Conservation (phyloP, 2,797 vertebrate species). For the Ispidina picta region DNA sequence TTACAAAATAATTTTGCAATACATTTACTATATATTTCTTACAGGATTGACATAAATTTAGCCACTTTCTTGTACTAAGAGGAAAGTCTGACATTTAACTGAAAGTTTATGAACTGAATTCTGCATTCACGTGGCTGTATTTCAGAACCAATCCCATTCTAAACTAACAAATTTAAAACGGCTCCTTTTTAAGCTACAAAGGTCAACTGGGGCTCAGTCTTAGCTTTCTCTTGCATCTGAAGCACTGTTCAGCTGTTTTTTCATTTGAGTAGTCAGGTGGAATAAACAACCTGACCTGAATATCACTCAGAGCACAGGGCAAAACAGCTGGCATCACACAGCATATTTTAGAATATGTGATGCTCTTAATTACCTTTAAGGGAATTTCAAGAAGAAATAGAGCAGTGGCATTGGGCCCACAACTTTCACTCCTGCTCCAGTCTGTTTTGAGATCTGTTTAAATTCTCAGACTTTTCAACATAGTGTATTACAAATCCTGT, state of each 20-base stretch:
- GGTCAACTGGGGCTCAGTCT: not conserved
- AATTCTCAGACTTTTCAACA: not conserved
- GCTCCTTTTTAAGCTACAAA: not conserved
- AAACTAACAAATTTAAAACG: not conserved
- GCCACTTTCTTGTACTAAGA: not conserved
- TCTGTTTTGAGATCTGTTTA: not conserved
- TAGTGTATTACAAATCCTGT: not conserved
- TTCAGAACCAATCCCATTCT: not conserved
- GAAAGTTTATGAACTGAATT: not conserved
- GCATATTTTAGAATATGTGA: not conserved
- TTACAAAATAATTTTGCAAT: not conserved
- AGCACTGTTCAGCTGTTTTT: not conserved
- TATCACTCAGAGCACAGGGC: not conserved
- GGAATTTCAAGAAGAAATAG: not conserved
- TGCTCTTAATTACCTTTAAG: not conserved
- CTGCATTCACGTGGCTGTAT: not conserved
- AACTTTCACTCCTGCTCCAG: not conserved
- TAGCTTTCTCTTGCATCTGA: not conserved
- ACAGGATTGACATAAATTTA: not conserved
- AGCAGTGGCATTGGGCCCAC: not conserved
- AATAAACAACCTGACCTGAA: not conserved
- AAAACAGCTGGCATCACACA: not conserved
- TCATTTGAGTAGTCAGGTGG: not conserved
- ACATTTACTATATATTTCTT: not conserved
- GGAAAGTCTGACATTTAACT: not conserved